Percentiles rank a stretch among this genome's conserved stretches.
Conservation (phyloP, 2,888 invertebrate species). For the Barypeithes pellucidus region DNA sequence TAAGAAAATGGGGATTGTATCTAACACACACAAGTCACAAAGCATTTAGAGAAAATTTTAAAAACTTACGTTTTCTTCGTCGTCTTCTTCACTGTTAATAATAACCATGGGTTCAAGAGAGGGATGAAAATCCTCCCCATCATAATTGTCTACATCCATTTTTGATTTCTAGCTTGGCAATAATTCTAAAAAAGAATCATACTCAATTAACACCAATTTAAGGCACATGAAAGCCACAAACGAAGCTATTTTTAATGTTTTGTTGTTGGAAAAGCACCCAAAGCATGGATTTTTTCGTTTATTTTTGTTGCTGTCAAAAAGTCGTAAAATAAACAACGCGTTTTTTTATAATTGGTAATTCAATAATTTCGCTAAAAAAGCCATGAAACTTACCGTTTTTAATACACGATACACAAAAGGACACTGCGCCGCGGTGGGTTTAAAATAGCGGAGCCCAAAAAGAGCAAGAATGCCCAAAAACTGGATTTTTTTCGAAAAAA, state of each 20-base stretch:
- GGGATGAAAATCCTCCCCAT: slow-evolving; percentile 60
- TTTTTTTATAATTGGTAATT: slow-evolving; percentile 55
- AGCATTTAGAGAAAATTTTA: neutral
- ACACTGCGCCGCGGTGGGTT: slow-evolving; percentile 49
- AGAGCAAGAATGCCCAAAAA: slow-evolving; percentile 59
- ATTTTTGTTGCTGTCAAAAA: slow-evolving; percentile 63
- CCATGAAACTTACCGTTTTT: slow-evolving; percentile 22
- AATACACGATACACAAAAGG: slow-evolving; percentile 41
- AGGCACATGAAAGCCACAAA: slow-evolving; percentile 32
- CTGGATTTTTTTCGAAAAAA: slow-evolving; percentile 64
- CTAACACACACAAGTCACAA: slow-evolving; percentile 17
- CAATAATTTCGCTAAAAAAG: slow-evolving; percentile 48
- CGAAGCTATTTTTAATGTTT: slow-evolving; percentile 51
- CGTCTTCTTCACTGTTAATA: slow-evolving; percentile 63
- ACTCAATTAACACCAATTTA: slow-evolving; percentile 16
- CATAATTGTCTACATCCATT: slow-evolving; percentile 56
- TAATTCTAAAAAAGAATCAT: slow-evolving; percentile 24
- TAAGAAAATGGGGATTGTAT: slow-evolving; percentile 11
- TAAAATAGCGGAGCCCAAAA: slow-evolving; percentile 64
- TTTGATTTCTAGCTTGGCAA: slow-evolving; percentile 36
- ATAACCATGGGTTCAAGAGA: slow-evolving; percentile 65
- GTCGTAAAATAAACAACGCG: slow-evolving; percentile 64
- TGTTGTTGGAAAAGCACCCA: slow-evolving; percentile 42
- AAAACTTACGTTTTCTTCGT: slow-evolving; percentile 56
- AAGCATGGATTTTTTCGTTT: slow-evolving; percentile 57